Evolutionary conservation across 2,113 vertebrate species (phyloP).

Genomic region (Casuarius casuarius): DNA sequence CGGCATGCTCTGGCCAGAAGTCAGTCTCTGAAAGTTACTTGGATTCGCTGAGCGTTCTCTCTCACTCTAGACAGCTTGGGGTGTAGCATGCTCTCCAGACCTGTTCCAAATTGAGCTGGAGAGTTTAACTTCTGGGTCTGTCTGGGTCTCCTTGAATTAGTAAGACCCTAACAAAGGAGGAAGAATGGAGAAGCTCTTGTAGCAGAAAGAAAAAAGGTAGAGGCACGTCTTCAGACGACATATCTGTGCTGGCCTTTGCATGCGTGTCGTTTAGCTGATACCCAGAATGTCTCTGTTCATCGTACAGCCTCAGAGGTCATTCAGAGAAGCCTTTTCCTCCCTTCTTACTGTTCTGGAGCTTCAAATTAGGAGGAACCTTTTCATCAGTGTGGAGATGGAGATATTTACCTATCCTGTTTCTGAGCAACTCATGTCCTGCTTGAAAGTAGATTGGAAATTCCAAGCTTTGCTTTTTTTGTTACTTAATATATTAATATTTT

Average conservation of each 20-base stretch:
- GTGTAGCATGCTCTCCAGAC: not conserved
- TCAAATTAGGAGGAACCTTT: not conserved
- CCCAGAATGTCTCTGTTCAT: not conserved
- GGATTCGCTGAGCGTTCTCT: not conserved
- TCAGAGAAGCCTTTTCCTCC: not conserved
- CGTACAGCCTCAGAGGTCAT: not conserved
- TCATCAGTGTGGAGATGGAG: not conserved
- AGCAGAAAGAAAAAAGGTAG: not conserved
- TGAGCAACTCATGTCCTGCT: not conserved
- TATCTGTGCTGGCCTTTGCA: not conserved
- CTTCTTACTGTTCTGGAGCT: not conserved
- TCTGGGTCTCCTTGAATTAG: not conserved
- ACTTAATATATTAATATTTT: not conserved
- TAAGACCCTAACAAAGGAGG: not conserved
- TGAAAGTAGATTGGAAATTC: not conserved
- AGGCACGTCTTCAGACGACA: accelerated
- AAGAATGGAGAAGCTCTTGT: not conserved
- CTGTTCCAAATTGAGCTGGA: not conserved
- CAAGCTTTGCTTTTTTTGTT: not conserved
- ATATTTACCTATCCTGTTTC: not conserved
- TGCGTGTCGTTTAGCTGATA: not conserved
- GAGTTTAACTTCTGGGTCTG: not conserved
- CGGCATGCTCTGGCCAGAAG: not conserved
- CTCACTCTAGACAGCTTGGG: accelerated
- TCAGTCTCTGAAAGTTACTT: not conserved